These are phyloP conservation scores for Oligia latruncula DNA, from an alignment of 2,888 invertebrate genomes.

Conservation along the genomic window DNA sequence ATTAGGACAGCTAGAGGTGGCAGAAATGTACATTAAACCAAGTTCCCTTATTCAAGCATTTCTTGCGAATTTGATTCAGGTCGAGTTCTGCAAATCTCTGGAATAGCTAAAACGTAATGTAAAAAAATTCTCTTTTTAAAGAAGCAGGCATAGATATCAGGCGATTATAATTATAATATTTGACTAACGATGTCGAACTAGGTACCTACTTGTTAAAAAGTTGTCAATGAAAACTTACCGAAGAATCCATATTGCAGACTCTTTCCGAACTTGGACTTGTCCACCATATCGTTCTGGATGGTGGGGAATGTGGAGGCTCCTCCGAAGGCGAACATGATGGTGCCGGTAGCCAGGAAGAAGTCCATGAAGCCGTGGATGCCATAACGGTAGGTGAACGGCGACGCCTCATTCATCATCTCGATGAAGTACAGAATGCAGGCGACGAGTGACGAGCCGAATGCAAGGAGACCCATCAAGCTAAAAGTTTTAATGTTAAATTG, in stretches of 20 bases:
- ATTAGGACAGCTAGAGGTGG: constrained; percentile 87
- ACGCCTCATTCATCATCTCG: constrained; percentile 90
- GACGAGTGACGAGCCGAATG: constrained; percentile 90
- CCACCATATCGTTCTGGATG: constrained; percentile 94
- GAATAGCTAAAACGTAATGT: not conserved
- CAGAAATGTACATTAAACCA: not conserved
- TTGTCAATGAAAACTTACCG: constrained; percentile 81
- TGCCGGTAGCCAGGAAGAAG: constrained; percentile 93
- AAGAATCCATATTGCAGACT: constrained; percentile 91
- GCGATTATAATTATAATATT: not conserved
- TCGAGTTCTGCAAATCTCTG: not conserved
- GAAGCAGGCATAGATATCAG: too few relatives aligned
- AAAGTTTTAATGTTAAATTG: constrained; percentile 43
- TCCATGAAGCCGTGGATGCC: constrained; percentile 90
- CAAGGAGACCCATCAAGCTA: constrained; percentile 92
- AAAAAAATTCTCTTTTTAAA: not conserved
- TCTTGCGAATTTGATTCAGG: not conserved
- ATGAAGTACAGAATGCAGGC: constrained; percentile 92
- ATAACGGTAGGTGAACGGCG: constrained; percentile 84
- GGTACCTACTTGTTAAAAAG: not conserved
- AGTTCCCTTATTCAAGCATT: not conserved
- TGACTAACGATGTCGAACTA: not conserved
- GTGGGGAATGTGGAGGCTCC: constrained; percentile 94
- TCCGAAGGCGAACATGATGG: constrained; percentile 93
- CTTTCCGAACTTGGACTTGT: constrained; percentile 91